These are phyloP conservation scores for Drosophila dunni DNA, from an alignment of 1,140 invertebrate genomes.

Conservation along the genomic window DNA sequence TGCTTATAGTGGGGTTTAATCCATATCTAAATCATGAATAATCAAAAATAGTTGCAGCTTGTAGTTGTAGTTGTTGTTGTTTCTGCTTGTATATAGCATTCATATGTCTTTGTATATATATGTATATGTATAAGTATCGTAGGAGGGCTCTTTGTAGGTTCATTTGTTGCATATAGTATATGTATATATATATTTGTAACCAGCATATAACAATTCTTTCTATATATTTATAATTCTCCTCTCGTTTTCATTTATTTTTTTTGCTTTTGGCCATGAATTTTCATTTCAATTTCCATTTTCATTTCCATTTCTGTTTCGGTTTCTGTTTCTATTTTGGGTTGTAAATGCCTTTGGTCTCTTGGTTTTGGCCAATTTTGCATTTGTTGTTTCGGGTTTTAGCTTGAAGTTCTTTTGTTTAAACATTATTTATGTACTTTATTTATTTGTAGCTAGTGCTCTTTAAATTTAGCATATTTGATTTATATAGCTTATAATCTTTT, in stretches of 20 bases:
- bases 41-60: constrained; percentile 62
- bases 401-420: constrained; percentile 24
- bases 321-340: constrained; percentile 31
- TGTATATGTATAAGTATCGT: constrained; percentile 38
- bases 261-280: constrained; percentile 59
- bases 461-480: constrained; percentile 61
- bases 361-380: constrained; percentile 67
- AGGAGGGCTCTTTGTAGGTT: constrained; percentile 39
- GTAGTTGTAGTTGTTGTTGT: constrained; percentile 32
- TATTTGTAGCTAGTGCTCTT: constrained; percentile 53
- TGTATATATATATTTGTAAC: constrained; percentile 18
- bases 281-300: too few relatives aligned
- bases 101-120: constrained; percentile 45
- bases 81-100: constrained; percentile 71
- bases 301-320: constrained; percentile 5
- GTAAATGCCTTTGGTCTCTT: constrained; percentile 73
- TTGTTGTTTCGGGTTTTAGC: constrained; percentile 24
- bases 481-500: constrained; percentile 36
- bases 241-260: background rate
- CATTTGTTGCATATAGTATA: constrained; percentile 16
- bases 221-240: constrained; percentile 23
- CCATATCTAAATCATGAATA: constrained; percentile 48
- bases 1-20: constrained; percentile 2
- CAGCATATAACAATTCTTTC: constrained; percentile 37
- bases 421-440: constrained; percentile 33